Evolutionary conservation across 2,113 vertebrate species (phyloP), one percentile per base, ranked within the genome.

Genomic region (Sarotherodon lohbergeri): DNA sequence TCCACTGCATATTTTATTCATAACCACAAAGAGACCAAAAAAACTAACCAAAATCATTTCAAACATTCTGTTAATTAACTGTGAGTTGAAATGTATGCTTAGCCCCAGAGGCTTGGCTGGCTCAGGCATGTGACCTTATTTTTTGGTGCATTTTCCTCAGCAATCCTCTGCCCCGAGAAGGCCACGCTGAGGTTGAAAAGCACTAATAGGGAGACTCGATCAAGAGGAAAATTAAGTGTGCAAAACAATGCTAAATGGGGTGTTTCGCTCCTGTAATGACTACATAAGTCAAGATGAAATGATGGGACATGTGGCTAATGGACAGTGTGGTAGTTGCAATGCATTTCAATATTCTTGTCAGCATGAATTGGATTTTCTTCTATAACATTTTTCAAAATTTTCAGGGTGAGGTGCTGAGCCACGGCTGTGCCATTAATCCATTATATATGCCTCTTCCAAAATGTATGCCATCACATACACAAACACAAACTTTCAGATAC

Each of bases 221-320:
- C 94, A 93, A 76, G 91, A 86, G 82, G 93, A 94, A 94, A 96
- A 95, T 95, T 43, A 94, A 92, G 87, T 87, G 92, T 82, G 89
- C 90, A 90, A 80, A 91, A 95, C 89, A 91, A 92, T 91, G 90
- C 86, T 91, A 93, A 94, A 95, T 94, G 85, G 85, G 88, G 88
- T 93, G 87, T 93, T 92, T 92, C 87, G 43, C 82, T 90, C 81
- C 80, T 87, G 46, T 90, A 91, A 94, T 91, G 86, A 82, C 91
- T 90, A 32, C 81, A 88, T 90, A 86, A 91, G 88, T 94, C 88
- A 81, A 81, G 87, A 88, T 84, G 81, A 93, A 93, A 91, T 66
- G 89, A 90, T 16, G 12, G 39, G 27, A 17, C 81, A 48, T 83
- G 85, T 24, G 32, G 80, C 85, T 90, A 90, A 93, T 90, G 85